Evolutionary conservation across 2,797 vertebrate genomes (phyloP).

Genomic region (Parotocinclus haroldoi): DNA sequence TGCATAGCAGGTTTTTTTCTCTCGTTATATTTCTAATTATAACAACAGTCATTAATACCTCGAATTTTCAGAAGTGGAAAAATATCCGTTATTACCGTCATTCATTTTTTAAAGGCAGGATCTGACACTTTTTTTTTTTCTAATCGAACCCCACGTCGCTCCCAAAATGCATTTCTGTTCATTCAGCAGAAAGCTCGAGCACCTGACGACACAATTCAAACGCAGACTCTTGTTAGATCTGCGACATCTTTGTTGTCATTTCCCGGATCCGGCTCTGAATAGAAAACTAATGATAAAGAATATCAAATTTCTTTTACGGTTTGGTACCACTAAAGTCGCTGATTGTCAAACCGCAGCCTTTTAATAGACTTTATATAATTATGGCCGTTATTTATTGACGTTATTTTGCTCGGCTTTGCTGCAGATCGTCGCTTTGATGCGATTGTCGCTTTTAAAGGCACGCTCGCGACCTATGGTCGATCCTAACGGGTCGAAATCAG

Average conservation of each 20-base stretch:
- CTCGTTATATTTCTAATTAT: conserved; percentile 52
- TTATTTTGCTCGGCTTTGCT: conserved; percentile 34
- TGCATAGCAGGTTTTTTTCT: conserved; percentile 83
- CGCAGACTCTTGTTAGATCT: no score
- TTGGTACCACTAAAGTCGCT: not conserved
- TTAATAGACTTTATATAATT: no score
- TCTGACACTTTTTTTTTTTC: no score
- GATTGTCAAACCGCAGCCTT: conserved; percentile 34
- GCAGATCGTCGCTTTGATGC: no score
- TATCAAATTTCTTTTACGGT: not conserved
- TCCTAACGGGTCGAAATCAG: not conserved
- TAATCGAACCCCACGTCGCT: no score
- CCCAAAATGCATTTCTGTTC: no score
- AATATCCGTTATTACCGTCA: conserved; percentile 57
- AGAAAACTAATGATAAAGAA: not conserved
- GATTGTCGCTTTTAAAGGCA: conserved; percentile 64
- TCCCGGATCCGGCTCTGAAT: not conserved
- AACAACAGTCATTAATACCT: conserved; percentile 69
- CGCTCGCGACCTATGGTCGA: conserved; percentile 37
- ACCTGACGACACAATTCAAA: no score
- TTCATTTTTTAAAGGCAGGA: conserved; percentile 61
- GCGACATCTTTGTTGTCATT: not conserved
- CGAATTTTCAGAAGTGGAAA: conserved; percentile 56
- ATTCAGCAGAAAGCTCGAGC: no score
- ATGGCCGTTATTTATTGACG: not conserved